Evolutionary conservation across 1,140 invertebrate genomes (phyloP), one percentile per base, ranked within the genome.

Genomic region (Zaprionus tsacasi): DNA sequence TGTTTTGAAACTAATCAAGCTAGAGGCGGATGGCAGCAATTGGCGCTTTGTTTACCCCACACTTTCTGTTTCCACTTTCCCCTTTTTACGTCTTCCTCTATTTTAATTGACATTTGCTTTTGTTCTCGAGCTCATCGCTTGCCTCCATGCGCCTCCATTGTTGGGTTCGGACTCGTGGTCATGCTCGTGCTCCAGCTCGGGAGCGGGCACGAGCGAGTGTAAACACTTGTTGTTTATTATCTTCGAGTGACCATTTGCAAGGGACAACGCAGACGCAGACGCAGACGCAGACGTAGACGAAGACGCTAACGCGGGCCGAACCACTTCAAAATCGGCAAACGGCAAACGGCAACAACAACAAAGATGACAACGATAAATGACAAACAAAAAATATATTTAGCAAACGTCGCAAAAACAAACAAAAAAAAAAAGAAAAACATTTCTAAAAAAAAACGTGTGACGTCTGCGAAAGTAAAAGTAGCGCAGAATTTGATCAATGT

Each of bases 161-260:
- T 45, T 21, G 21, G 21, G 21, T 21, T 21, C 21, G 21, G 21
- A 21, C 21, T 21, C 21, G 21, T 21, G n/a, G n/a, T n/a, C n/a
- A n/a, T n/a, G n/a, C n/a, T n/a, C n/a, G n/a, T n/a, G n/a, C n/a
- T n/a, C n/a, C n/a, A n/a, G 21, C 21, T 21, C 27, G 27, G 27
- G 3, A 30, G 27, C 27, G 27, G 33, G 33, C 33, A 45, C 35
- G 33, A n/a, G 30, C 21, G 57, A 38, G n/a, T 56, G 61, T 56
- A 66, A 57, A 71, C 40, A 71, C 56, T 71, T 65, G 30, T 48
- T 71, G 61, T 71, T 65, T 57, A 65, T 65, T 57, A 65, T 71
- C 60, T 52, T 2, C 21, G 36, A 58, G 25, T 65, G 69, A 15
- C 65, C 21, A 56, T 59, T 48, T 50, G 21, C 21, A 68, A 52